phyloP scores from a whole-genome alignment of 2,113 vertebrate species.

The Vulpes lagopus region DNA sequence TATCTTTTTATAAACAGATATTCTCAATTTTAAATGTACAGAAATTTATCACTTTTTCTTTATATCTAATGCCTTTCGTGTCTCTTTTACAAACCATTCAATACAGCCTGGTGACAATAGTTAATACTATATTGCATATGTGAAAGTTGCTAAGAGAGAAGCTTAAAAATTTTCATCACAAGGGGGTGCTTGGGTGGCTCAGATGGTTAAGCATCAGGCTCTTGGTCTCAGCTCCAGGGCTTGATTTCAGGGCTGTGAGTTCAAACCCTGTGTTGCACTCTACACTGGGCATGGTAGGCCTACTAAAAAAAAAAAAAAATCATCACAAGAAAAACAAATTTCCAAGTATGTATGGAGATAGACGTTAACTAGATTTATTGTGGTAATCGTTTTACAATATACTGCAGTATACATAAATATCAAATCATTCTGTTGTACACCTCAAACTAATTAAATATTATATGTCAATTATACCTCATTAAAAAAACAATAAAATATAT shows the following conservation, averaged over 20 bases:
- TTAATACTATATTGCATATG: background rate
- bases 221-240: background rate
- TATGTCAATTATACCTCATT: background rate
- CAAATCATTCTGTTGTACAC: background rate
- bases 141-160: background rate
- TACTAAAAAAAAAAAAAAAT: background rate
- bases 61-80: background rate
- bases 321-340: background rate
- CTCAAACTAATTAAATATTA: background rate
- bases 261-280: background rate
- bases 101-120: background rate
- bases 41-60: background rate
- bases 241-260: background rate
- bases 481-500: conserved; percentile 7
- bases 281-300: background rate
- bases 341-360: background rate
- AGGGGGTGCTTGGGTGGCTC: background rate
- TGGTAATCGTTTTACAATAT: background rate
- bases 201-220: background rate
- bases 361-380: background rate
- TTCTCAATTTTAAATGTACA: background rate
- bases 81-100: background rate
- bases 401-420: background rate
- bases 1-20: background rate
- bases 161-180: background rate